A percentile compares a stretch with the other conserved stretches of the same genome.
Conservation (phyloP, 2,888 invertebrate species). For the Clitarchus hookeri region DNA sequence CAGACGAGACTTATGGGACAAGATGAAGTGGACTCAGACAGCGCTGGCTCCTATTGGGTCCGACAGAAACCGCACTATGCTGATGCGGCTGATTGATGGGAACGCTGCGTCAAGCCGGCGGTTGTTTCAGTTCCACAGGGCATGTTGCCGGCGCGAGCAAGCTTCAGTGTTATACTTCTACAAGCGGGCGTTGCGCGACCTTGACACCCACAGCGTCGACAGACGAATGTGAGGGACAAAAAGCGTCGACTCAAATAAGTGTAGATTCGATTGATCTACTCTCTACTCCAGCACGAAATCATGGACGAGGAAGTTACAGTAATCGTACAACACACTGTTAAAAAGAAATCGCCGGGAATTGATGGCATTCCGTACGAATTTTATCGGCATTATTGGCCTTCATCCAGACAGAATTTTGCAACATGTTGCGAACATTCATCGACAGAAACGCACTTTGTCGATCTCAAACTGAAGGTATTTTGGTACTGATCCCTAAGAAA, state of each 20-base stretch:
- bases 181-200: background rate
- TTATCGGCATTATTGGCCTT: background rate
- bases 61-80: background rate
- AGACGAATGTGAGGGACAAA: background rate
- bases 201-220: background rate
- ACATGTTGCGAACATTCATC: background rate
- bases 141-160: background rate
- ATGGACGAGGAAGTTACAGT: too few species aligned
- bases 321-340: background rate
- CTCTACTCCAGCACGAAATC: background rate
- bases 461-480: background rate
- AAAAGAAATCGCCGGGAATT: background rate
- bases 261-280: background rate
- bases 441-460: background rate
- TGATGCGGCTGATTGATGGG: background rate
- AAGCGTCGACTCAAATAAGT: background rate
- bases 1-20: background rate
- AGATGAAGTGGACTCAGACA: background rate
- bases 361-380: background rate
- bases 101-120: background rate
- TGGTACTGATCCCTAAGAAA: background rate
- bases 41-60: background rate
- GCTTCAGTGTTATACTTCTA: background rate
- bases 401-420: background rate
- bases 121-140: background rate